Evolutionary conservation across 2,113 vertebrate species (phyloP).

Genomic region (Cyphomyrus plagiostoma): DNA sequence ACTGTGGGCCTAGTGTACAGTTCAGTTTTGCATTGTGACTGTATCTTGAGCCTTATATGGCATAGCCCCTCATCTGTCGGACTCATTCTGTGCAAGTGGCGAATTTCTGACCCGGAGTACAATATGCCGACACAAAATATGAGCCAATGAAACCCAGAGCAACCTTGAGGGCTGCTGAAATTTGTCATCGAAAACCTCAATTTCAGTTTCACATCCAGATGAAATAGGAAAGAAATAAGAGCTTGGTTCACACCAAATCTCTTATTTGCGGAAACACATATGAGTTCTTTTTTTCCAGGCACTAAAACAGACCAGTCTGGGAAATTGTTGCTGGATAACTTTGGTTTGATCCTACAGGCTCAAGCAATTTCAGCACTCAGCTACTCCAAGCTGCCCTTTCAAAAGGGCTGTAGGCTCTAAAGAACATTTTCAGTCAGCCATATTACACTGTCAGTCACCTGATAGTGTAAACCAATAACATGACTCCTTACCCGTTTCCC

Average conservation of each 20-base stretch:
- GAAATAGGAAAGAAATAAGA: slow-evolving; percentile 22
- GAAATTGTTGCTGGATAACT: slow-evolving; percentile 52
- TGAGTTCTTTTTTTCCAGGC: slow-evolving; percentile 36
- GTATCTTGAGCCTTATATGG: background rate
- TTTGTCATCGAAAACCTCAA: slow-evolving; percentile 31
- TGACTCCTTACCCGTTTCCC: background rate
- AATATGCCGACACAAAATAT: slow-evolving; percentile 22
- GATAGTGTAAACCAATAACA: background rate
- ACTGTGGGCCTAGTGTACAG: background rate
- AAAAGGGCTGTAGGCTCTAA: background rate
- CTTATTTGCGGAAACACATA: background rate
- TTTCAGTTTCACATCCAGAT: slow-evolving; percentile 29
- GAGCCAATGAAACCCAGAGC: slow-evolving; percentile 20
- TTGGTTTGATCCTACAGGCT: slow-evolving; percentile 34
- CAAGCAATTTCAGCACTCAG: background rate
- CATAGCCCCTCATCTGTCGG: background rate
- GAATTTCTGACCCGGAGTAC: slow-evolving; percentile 14
- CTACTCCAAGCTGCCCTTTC: background rate
- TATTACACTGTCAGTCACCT: background rate
- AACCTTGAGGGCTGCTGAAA: slow-evolving; percentile 27
- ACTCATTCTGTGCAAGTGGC: background rate
- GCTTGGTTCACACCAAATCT: slow-evolving; percentile 16
- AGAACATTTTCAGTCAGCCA: background rate
- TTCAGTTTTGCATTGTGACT: background rate
- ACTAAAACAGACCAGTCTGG: slow-evolving; percentile 43